Base-by-base conservation (phyloP, 1,140 invertebrate species). In the Grapholita molesta region DNA sequence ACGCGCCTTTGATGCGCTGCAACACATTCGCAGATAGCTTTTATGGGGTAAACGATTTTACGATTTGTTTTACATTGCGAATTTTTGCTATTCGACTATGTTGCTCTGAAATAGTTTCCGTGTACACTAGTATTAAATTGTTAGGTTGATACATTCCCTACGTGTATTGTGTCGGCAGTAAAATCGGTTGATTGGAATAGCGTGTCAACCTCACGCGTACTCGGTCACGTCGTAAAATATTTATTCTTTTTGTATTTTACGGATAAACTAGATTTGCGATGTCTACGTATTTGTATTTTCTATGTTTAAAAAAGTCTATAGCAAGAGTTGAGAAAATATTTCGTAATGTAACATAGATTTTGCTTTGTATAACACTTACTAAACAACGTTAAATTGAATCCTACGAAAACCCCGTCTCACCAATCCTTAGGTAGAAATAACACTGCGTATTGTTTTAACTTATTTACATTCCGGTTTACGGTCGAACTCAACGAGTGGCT, bases 1-100 rank as follows among this genome's bases (percentile, higher is more conserved):
- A 70, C 66, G 67, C 65, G 42, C 68, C 64, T 61, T 30, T 61
- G 55, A 61, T 61, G 55, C 24, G 55, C 55, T 61, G 55, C 28
- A 25, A 25, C 55, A 61, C 15, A 61, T 30, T 61, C 24, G 55
- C 25, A 61, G 55, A 61, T 61, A 61, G 18, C 55, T 61, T 61
- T 61, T 61, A 61, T 61, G 55, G n/a, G 55, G 55, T 61, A 32
- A 61, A 61, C 55, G 55, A 61, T 61, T 61, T 61, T 61, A 61
- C 55, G 55, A 61, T 61, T 61, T 32, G 28, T 61, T 61, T 61
- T 61, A 61, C 55, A n/a, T 61, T 30, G 55, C 5, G 55, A 61
- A 61, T 15, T 61, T 25, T 61, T 25, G n/a, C 15, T 6, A 38
- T 12, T 30, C 32, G 12, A 61, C 55, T 61, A 28, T 61, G 55